Base-by-base conservation (phyloP, 2,888 invertebrate genomes). In the Elmis aenea region DNA sequence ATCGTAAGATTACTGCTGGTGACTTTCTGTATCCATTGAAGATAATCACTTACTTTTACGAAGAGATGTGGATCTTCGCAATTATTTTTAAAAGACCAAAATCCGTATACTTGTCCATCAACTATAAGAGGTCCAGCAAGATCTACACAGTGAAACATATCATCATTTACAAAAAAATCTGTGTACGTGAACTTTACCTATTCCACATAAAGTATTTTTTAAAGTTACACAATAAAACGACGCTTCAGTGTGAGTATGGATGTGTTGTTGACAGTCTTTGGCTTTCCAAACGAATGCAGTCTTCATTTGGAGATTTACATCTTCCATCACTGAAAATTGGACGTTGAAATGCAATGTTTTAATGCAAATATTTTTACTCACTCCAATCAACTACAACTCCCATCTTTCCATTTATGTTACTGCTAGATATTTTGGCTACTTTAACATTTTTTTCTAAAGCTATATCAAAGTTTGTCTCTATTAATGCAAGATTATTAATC, bases 401-500 rank as follows among this genome's bases (percentile, higher is more conserved):
- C 14, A 3, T 26, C 2, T 13, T 11, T 21, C n/a, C 6, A 5
- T 5, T 4, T 4, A 12, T n/a, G 3, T 5, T 4, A 10, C 8
- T 9, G 14, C 13, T 23, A 5, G 1, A 2, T 26, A 10, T 15
- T 21, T 16, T 25, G 14, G 3, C 8, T n/a, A 3, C 9, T 26
- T 14, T n/a, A 3, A 30, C 12, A 5, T 15, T 21, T 12, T 26
- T 15, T 2, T 9, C 13, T 15, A 37, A 16, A n/a, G 1, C 10
- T 11, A 37, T 26, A 15, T 5, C 3, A 13, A 14, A 2, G 8
- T 26, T 22, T 3, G 27, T 8, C 12, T 10, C 15, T 13, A 37
- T 14, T 22, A 37, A 21, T 2, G 31, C 37, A 14, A 37, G 3
- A 13, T 37, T 31, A 22, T 37, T 37, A 9, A 31, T 23, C 22